These are phyloP conservation scores for Polypedilum vanderplanki DNA, from an alignment of 1,140 invertebrate species.

Conservation along the genomic window DNA sequence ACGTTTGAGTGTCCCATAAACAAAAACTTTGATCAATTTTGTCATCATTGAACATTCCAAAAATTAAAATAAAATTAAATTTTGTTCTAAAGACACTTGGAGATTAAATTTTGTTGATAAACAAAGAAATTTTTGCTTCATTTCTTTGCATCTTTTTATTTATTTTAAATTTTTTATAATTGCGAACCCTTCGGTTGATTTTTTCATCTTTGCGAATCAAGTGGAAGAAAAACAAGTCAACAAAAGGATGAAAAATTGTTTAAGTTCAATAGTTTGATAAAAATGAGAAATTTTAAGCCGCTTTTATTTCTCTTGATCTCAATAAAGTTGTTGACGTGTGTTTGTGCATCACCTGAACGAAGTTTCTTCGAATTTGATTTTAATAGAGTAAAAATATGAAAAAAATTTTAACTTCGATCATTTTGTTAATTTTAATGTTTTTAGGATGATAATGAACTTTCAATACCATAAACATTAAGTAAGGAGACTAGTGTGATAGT, in stretches of 20 bases:
- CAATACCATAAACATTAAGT: neutral
- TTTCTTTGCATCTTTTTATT: neutral
- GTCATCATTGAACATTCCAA: neutral
- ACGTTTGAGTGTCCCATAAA: slow-evolving; percentile 83
- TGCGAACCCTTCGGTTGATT: neutral
- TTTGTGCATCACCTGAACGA: neutral
- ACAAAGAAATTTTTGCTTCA: neutral
- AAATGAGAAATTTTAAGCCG: neutral
- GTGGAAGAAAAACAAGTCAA: neutral
- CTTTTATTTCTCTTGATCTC: neutral
- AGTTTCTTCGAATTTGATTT: neutral
- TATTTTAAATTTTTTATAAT: neutral
- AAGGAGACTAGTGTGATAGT: neutral
- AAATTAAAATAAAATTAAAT: neutral
- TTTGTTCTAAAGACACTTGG: neutral
- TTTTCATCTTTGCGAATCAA: neutral
- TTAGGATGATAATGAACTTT: neutral
- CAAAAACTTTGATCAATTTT: slow-evolving; percentile 58
- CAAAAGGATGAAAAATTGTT: neutral
- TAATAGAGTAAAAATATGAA: neutral
- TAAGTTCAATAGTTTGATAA: neutral
- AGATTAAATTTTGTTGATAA: neutral
- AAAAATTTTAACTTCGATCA: neutral
- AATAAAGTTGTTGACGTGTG: neutral
- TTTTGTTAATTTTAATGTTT: neutral